These are phyloP conservation scores for Hypomecis atomaria DNA, from an alignment of 2,888 invertebrate genomes.

Conservation along the genomic window DNA sequence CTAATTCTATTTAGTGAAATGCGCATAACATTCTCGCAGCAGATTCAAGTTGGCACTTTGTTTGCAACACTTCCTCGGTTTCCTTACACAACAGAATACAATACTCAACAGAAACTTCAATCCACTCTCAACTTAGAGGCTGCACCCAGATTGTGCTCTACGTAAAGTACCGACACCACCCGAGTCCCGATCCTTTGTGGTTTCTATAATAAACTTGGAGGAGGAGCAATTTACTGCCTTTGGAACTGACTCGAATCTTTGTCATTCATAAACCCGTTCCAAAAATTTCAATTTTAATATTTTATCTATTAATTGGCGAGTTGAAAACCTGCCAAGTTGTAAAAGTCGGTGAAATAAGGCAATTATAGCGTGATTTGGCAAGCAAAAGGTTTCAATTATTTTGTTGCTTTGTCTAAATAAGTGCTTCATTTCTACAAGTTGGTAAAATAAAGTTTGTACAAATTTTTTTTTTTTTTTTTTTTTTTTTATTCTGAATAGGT, in stretches of 20 bases:
- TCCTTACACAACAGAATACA: constrained; percentile 7
- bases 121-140: constrained; percentile 15
- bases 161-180: constrained; percentile 17
- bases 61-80: neutral
- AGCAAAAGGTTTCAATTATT: neutral
- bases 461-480: no score
- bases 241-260: constrained; percentile 6
- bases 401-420: neutral
- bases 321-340: constrained; percentile 7
- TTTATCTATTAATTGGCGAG: constrained; percentile 9
- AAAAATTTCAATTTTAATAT: constrained; percentile 7
- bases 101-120: constrained; percentile 9
- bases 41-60: neutral
- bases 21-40: no score
- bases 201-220: constrained; percentile 22
- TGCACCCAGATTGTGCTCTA: constrained; percentile 16
- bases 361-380: constrained; percentile 4
- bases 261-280: constrained; percentile 3
- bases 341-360: neutral
- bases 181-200: constrained; percentile 20
- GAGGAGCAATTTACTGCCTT: constrained; percentile 13
- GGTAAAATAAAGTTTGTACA: no score
- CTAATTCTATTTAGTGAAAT: no score
- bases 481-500: no score
- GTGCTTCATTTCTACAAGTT: no score